phyloP scores from a whole-genome alignment of 1,140 invertebrate genomes.

The Eurosta solidaginis region DNA sequence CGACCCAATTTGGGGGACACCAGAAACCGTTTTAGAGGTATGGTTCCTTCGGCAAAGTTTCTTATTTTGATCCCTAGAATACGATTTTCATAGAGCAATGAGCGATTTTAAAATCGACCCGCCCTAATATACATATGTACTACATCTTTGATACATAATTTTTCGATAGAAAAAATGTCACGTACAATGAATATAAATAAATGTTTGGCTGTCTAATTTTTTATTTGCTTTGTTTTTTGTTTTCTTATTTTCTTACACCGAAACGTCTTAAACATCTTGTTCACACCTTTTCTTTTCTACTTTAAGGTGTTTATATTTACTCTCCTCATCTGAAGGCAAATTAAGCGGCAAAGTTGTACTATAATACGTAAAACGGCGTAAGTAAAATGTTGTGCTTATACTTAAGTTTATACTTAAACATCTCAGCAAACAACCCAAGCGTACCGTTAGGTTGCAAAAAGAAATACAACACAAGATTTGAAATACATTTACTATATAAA shows the following conservation, averaged over 20 bases:
- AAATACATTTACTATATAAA: too few relatives aligned
- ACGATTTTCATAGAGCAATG: too few relatives aligned
- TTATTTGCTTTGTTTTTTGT: neutral
- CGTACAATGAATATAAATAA: slow-evolving; percentile 20
- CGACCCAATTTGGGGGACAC: too few relatives aligned
- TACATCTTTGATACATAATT: too few relatives aligned
- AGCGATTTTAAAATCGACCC: too few relatives aligned
- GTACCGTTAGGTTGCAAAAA: too few relatives aligned
- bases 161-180: slow-evolving; percentile 15
- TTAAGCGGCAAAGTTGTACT: neutral
- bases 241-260: neutral
- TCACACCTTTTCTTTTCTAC: neutral
- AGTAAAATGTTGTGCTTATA: neutral
- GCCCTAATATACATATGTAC: too few relatives aligned
- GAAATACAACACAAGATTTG: too few relatives aligned
- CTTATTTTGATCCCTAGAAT: too few relatives aligned
- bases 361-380: neutral
- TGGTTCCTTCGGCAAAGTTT: too few relatives aligned
- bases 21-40: too few relatives aligned
- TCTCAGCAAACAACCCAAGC: too few relatives aligned
- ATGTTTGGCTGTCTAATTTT: neutral
- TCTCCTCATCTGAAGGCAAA: slow-evolving; percentile 8
- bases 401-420: neutral
- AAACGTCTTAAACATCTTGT: slow-evolving; percentile 6
- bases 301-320: neutral